Conservation (phyloP, 2,797 vertebrate species). For the Gephyroberyx darwinii region DNA sequence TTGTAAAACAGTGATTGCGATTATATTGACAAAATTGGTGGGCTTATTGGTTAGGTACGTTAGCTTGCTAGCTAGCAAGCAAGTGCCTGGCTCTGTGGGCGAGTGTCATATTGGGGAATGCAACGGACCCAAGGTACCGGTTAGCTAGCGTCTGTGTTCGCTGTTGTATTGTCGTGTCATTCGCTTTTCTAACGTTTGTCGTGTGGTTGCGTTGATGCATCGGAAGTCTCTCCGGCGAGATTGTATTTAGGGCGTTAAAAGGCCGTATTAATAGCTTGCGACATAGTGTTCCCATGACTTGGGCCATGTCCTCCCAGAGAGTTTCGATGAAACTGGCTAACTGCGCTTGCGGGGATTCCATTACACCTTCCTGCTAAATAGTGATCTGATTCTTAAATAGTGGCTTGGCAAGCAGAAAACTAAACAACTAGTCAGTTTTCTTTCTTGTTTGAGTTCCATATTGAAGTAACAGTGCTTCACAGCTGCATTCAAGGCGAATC, state of each 20-base stretch:
- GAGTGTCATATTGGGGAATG: constrained; percentile 47
- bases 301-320: constrained; percentile 60
- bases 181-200: constrained; percentile 5
- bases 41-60: neutral
- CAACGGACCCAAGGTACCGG: constrained; percentile 21
- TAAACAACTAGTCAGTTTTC: neutral
- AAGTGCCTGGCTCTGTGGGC: constrained; percentile 25
- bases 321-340: constrained; percentile 81
- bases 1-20: neutral
- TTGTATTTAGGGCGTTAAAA: constrained; percentile 66
- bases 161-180: constrained; percentile 20
- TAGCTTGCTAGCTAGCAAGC: constrained; percentile 30
- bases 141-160: neutral
- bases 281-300: constrained; percentile 70
- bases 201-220: constrained; percentile 7
- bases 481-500: constrained; percentile 8
- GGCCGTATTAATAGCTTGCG: constrained; percentile 76
- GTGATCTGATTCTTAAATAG: constrained; percentile 54
- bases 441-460: neutral
- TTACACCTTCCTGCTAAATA: constrained; percentile 72
- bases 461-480: neutral
- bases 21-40: neutral
- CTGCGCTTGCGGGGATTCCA: constrained; percentile 71
- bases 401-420: neutral
- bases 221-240: constrained; percentile 21